Base-by-base conservation (phyloP, 2,888 invertebrate genomes). In the Invenusta paracnida region DNA sequence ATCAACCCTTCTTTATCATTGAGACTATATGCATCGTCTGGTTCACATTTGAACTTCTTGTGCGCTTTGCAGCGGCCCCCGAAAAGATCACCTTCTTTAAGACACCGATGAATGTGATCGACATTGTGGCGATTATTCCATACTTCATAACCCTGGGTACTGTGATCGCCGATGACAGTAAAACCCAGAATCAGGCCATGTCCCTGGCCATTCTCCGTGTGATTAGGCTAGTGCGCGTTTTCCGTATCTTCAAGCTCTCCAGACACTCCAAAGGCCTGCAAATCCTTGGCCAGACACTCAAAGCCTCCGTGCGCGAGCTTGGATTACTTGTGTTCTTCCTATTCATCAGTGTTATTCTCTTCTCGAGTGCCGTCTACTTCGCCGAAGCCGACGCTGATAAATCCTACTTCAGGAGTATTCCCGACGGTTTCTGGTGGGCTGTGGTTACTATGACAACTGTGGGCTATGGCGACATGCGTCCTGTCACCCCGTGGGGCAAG, bases 401-500 rank as follows among this genome's bases (percentile, higher is more conserved):
- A 93, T 95, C 96, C 90, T 95, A 95, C 94, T 96, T 96, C 94
- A 95, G 95, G 93, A 96, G 96, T 92, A 96, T 96, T 92, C 96
- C 96, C 89, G 96, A 96, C 93, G 96, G 96, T 89, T 96, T 96
- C 93, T 96, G 96, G 96, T 96, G 96, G 96, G 92, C 92, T 82
- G 92, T 96, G 90, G 96, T 96, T 91, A 96, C 96, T 91, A 96
- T 96, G 96, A 96, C 96, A 91, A 98, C 98, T 93, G 98, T 98
- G 93, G 98, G 98, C 94, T 98, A 98, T 94, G 98, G 98, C 94
- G 98, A 98, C 94, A 98, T 98, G 98, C 88, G 97, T 94, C 98
- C 98, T 90, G 97, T 98, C 91, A 97, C 97, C 91, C 96, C 98
- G 89, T 98, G 98, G 97, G 98, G 98, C 88, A 98, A 98, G 98